These are phyloP conservation scores for Clistopyga incitator DNA, from an alignment of 2,888 invertebrate genomes.

Conservation along the genomic window DNA sequence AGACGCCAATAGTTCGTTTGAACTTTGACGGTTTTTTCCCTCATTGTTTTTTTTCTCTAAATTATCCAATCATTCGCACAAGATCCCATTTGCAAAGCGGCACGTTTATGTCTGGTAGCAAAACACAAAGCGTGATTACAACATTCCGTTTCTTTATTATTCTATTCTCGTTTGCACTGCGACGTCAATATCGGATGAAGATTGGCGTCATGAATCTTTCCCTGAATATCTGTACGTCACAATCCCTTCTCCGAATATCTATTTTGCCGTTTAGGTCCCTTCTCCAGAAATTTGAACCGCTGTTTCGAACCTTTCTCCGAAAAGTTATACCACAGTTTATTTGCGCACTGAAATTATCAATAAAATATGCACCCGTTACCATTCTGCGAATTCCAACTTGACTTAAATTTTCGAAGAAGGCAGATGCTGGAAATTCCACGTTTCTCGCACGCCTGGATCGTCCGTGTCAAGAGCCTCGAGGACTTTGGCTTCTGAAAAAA, in stretches of 20 bases:
- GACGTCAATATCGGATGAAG: neutral
- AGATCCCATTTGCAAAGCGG: constrained; percentile 4
- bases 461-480: constrained; percentile 84
- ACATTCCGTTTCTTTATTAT: neutral
- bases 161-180: too few relatives aligned
- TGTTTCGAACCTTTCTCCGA: neutral
- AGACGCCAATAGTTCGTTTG: constrained; percentile 11
- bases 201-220: neutral
- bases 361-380: neutral
- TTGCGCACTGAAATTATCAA: neutral
- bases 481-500: constrained; percentile 84
- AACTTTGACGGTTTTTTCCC: constrained; percentile 6
- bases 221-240: neutral
- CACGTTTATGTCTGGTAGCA: neutral
- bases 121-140: neutral
- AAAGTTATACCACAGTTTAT: neutral
- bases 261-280: neutral
- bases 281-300: neutral
- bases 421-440: constrained; percentile 84
- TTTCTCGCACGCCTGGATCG: constrained; percentile 85
- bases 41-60: constrained; percentile 21
- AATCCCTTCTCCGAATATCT: neutral
- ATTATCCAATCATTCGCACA: constrained; percentile 15
- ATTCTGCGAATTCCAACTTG: neutral
- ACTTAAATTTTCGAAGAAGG: constrained; percentile 76